Base-by-base conservation (phyloP, 2,113 vertebrate genomes). In the Melospiza georgiana region DNA sequence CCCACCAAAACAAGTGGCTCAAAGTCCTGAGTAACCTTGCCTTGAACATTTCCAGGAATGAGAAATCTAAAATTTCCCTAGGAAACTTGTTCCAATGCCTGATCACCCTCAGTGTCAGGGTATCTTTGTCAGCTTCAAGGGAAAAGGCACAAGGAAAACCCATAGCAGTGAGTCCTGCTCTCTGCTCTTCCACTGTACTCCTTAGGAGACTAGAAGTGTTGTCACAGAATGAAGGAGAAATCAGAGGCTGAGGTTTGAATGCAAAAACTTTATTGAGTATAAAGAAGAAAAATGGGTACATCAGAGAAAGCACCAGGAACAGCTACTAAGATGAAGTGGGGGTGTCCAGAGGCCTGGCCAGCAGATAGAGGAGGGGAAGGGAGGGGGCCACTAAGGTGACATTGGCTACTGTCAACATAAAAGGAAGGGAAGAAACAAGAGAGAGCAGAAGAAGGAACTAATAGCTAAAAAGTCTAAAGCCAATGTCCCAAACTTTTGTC, bases 191-290 rank as follows among this genome's bases (percentile, higher is more conserved):
- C 12, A 31, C 15, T 31, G 3, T 24, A 15, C 22, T 30, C 2
- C 28, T 25, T 12, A 62, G 46, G 6, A 39, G 7, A 16, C 5
- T 24, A 9, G 21, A 57, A 33, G 14, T 39, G 6, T 22, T 58
- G 7, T 9, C 23, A 18, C 3, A 15, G 17, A 33, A 6, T 11
- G 22, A 49, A 39, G 11, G 8, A 58, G 5, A 46, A 33, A 33
- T 7, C 20, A n/a, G 5, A 58, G 11, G 28, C 18, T 2, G 0
- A 14, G 1, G 6, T 5, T n/a, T 11, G 18, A 4, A 69, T 41
- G 54, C 43, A 58, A 39, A 57, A 1, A 8, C 3, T 58, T 81
- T 68, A 68, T 48, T 81, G 28, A 48, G 8, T 27, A 8, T 2
- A 57, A 49, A 24, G 15, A 61, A 76, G n/a, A 48, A 61, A 37